Conservation (phyloP, 2,888 invertebrate genomes). For the Euspilapteryx auroguttella region DNA sequence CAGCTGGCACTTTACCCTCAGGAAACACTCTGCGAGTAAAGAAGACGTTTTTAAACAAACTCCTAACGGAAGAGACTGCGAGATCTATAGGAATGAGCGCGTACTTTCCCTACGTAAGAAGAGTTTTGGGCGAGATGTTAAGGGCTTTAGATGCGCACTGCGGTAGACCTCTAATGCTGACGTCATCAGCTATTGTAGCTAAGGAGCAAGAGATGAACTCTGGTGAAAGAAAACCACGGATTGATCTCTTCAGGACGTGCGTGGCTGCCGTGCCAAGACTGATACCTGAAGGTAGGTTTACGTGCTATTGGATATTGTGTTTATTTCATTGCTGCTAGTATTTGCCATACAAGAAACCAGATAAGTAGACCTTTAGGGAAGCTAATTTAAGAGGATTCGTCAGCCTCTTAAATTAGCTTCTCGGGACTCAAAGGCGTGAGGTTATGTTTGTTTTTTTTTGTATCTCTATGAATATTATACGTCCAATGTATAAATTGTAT, state of each 20-base stretch:
- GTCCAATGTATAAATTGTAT: too few species aligned
- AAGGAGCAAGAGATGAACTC: conserved; percentile 93
- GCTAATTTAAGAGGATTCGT: too few species aligned
- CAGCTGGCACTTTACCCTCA: conserved; percentile 91
- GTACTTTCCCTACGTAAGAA: conserved; percentile 93
- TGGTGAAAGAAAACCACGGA: conserved; percentile 95
- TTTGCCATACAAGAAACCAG: too few species aligned
- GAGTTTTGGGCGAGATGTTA: conserved; percentile 94
- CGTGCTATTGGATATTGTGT: too few species aligned
- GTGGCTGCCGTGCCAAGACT: conserved; percentile 95
- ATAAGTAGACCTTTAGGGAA: too few species aligned
- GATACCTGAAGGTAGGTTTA: too few species aligned
- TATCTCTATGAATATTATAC: too few species aligned
- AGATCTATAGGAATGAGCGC: conserved; percentile 95
- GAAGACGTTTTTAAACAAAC: conserved; percentile 95
- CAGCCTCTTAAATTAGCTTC: too few species aligned
- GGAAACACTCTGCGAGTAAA: conserved; percentile 93
- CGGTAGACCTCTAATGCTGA: conserved; percentile 95
- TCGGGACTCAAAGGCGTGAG: too few species aligned
- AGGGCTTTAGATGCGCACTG: conserved; percentile 94
- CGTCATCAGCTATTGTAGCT: conserved; percentile 92
- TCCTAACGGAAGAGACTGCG: conserved; percentile 95
- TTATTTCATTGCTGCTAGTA: too few species aligned
- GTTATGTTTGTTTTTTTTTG: too few species aligned
- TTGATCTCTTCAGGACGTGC: conserved; percentile 97